These are phyloP conservation scores for Morone chrysops DNA, from an alignment of 2,113 vertebrate genomes.

Conservation along the genomic window DNA sequence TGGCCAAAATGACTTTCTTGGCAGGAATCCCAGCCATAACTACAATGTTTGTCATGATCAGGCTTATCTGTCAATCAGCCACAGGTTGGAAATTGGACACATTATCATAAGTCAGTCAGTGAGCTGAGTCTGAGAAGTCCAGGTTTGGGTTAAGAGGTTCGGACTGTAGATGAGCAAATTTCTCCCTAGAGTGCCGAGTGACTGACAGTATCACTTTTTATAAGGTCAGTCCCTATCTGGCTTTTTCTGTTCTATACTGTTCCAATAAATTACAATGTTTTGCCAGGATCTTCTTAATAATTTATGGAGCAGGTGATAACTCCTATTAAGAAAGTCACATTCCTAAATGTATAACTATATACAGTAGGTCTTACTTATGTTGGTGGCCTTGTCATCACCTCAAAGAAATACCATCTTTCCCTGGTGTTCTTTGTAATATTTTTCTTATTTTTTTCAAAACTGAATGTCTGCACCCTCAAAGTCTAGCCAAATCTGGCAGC, in stretches of 20 bases:
- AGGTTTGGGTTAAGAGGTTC: slow-evolving; percentile 21
- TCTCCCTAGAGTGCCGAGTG: slow-evolving; percentile 14
- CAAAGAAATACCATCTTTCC: slow-evolving; percentile 6
- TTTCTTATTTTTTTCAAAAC: not conserved
- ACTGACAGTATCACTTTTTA: not conserved
- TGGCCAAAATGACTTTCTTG: slow-evolving; percentile 66
- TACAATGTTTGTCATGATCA: slow-evolving; percentile 57
- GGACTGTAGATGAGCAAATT: not conserved
- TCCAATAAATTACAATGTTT: slow-evolving; percentile 17
- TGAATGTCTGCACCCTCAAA: slow-evolving; percentile 2
- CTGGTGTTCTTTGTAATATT: not conserved
- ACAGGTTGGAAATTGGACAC: slow-evolving; percentile 39
- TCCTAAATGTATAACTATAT: no score
- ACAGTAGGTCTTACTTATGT: not conserved
- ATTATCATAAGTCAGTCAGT: slow-evolving; percentile 4
- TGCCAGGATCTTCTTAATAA: not conserved
- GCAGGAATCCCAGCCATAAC: slow-evolving; percentile 65
- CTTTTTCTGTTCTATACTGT: not conserved
- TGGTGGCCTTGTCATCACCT: slow-evolving; percentile 2
- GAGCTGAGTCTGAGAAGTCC: slow-evolving; percentile 17
- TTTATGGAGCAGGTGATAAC: not conserved
- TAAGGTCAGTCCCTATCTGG: not conserved
- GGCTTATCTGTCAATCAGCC: slow-evolving; percentile 60
- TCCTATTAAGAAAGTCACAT: not conserved
- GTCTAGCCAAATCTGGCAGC: slow-evolving; percentile 14